These are phyloP conservation scores for Tadarida brasiliensis DNA, from an alignment of 2,797 vertebrate species.

Conservation along the genomic window DNA sequence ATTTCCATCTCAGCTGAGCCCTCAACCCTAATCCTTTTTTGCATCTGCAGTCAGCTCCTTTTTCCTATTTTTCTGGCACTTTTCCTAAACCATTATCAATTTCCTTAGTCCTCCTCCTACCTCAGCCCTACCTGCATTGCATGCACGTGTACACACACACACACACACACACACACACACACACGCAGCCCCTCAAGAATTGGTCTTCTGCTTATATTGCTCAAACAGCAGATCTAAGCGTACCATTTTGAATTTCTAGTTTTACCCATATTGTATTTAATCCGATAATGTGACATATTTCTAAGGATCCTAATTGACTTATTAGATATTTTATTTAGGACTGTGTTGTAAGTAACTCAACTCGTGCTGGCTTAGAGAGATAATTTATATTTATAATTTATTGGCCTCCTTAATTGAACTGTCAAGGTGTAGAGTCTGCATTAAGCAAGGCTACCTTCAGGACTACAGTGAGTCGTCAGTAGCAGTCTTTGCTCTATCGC, in stretches of 20 bases:
- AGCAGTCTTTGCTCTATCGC: not conserved
- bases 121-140: not conserved
- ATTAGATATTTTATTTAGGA: slow-evolving; percentile 63
- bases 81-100: not conserved
- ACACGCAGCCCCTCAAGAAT: not conserved
- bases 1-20: not conserved
- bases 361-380: slow-evolving; percentile 32
- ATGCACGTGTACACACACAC: not conserved
- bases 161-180: not conserved
- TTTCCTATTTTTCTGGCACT: not conserved
- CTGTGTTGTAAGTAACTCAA: slow-evolving; percentile 54
- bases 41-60: not conserved
- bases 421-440: slow-evolving; percentile 44
- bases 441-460: slow-evolving; percentile 34
- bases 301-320: slow-evolving; percentile 27
- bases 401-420: slow-evolving; percentile 59
- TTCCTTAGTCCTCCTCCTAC: not conserved
- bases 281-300: not conserved
- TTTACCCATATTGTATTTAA: slow-evolving; percentile 10
- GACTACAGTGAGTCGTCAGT: not conserved
- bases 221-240: not conserved
- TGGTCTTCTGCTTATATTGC: not conserved
- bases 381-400: slow-evolving; percentile 60
- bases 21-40: not conserved
- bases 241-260: slow-evolving; percentile 33